These are phyloP conservation scores for Drosophila persimilis DNA, from an alignment of 1,140 invertebrate species.

Conservation along the genomic window DNA sequence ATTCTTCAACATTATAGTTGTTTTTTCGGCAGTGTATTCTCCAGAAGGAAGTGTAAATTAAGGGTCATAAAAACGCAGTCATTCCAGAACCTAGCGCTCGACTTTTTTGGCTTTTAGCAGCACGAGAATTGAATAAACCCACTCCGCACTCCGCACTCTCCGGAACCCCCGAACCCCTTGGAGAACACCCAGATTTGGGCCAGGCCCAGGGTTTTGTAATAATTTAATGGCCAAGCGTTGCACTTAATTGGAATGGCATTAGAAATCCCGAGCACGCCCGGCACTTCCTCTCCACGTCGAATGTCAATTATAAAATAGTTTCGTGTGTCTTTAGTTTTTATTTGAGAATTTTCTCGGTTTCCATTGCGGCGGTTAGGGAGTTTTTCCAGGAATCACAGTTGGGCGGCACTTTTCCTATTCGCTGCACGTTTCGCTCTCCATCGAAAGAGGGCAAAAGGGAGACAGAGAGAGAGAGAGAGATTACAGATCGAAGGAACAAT, in stretches of 20 bases:
- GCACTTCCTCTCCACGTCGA: conserved; percentile 32
- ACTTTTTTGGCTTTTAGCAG: conserved; percentile 72
- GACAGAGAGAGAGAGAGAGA: conserved; percentile 20
- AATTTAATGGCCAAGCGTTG: conserved; percentile 34
- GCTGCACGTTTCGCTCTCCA: conserved; percentile 58
- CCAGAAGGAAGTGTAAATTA: conserved; percentile 77
- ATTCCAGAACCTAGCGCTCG: conserved; percentile 43
- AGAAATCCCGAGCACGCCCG: conserved; percentile 45
- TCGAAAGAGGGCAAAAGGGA: background rate
- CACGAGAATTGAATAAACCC: conserved; percentile 63
- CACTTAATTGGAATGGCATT: conserved; percentile 61
- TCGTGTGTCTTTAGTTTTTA: conserved; percentile 3
- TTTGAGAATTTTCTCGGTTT: conserved; percentile 5
- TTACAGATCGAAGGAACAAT: conserved; percentile 47
- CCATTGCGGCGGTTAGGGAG: background rate
- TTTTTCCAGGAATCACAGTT: conserved; percentile 49
- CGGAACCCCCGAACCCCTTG: no score
- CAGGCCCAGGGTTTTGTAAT: conserved; percentile 40
- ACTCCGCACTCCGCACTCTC: no score
- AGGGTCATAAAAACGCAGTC: conserved; percentile 62
- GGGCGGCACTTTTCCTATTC: conserved; percentile 57
- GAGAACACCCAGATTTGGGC: no score
- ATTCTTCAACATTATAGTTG: no score
- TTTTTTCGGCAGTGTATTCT: no score
- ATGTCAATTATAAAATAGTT: conserved; percentile 22